Percentiles rank a stretch among this genome's conserved stretches.
Evolutionary conservation across 2,797 vertebrate species (phyloP).

Genomic region (Hoplostethus mediterraneus): DNA sequence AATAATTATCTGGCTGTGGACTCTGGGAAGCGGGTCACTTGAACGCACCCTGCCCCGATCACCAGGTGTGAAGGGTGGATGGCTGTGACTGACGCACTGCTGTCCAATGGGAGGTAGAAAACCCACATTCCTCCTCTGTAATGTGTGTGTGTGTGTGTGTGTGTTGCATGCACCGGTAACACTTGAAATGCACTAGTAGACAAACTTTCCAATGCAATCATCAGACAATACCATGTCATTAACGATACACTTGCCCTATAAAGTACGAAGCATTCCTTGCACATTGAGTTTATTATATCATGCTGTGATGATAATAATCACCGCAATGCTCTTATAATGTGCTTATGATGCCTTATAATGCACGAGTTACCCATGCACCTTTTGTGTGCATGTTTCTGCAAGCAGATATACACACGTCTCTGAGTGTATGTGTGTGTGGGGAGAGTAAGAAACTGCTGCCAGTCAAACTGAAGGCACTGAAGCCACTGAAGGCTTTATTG

Average conservation of each 20-base stretch:
- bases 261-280: too few species aligned
- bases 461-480: constrained; percentile 63
- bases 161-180: constrained; percentile 2
- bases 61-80: constrained; percentile 76
- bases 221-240: too few species aligned
- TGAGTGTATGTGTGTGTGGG: constrained; percentile 22
- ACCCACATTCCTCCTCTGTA: constrained; percentile 33
- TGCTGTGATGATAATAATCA: too few species aligned
- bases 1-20: constrained; percentile 83
- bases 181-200: too few species aligned
- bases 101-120: constrained; percentile 57
- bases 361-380: constrained; percentile 7
- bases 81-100: constrained; percentile 69
- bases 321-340: too few species aligned
- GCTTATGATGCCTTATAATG: neutral
- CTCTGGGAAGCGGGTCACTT: constrained; percentile 77
- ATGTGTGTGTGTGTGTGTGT: constrained; percentile 7
- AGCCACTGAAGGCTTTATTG: constrained; percentile 65
- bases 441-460: constrained; percentile 53
- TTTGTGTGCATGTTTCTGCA: constrained; percentile 9
- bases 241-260: too few species aligned
- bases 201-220: too few species aligned
- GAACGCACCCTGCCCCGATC: constrained; percentile 68
- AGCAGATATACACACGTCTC: constrained; percentile 20
- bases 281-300: too few species aligned